Evolutionary conservation across 2,888 invertebrate genomes (phyloP), one percentile per base, ranked within the genome.

Genomic region (Volucella inanis): DNA sequence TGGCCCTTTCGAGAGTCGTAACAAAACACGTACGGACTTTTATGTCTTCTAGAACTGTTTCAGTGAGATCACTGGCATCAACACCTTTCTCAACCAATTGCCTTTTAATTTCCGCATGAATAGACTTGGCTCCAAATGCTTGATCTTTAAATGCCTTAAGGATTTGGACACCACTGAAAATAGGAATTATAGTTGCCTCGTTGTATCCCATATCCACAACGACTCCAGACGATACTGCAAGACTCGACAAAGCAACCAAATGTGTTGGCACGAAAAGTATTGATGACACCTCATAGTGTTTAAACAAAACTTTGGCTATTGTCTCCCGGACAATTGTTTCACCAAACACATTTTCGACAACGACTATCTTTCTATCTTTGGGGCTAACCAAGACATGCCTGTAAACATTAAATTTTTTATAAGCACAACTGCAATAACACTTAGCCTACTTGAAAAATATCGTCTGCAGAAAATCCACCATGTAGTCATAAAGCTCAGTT

Each of bases 341-440:
- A 43, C 96, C 95, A 18, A 99, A 93, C 11, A 98, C 93, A 4
- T 97, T 98, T 92, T 99, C 99, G 18, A 99, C 95, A 41, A 99
- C 94, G 6, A 99, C 96, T 45, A 99, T 95, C 90, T 97, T 96
- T 22, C 98, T 94, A 89, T 98, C 98, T 92, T 98, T 98, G 0
- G 99, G 98, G 90, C 97, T 98, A 57, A 98, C 96, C 61, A 98
- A 93, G 41, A 98, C 94, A 91, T 98, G 95, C 88, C 98, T 98
- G 90, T 14, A 92, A 22, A 47, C 12, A 18, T 47, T 11, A 39
- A n/a, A 50, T 10, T 9, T 22, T 3, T 10, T 61, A 9, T 9
- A 55, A 68, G 6, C 0, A 3, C 4, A 6, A 45, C 39, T 4
- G 18, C 15, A 11, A 18, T 11, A 3, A 41, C 14, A 6, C 8